phyloP scores from a whole-genome alignment of 2,888 invertebrate species.

The Drosophila longiperda region DNA sequence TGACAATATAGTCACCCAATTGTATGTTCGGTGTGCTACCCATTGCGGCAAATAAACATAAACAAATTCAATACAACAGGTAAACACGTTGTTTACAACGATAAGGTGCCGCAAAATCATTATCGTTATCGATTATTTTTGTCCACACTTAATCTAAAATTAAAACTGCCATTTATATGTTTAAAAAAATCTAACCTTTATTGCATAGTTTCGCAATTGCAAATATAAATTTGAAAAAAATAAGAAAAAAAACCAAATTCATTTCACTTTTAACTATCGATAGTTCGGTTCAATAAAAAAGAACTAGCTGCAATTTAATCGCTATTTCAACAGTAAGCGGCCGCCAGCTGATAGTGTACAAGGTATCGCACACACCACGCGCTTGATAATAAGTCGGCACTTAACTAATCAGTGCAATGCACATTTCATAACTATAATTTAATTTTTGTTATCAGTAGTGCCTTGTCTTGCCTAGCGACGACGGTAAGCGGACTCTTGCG shows the following conservation, averaged over 20 bases:
- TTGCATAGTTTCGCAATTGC: neutral
- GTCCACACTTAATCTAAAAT: too few species aligned
- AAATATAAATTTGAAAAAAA: neutral
- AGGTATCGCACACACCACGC: slow-evolving; percentile 31
- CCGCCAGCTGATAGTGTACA: neutral
- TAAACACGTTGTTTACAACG: slow-evolving; percentile 43
- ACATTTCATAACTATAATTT: slow-evolving; percentile 4
- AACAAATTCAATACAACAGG: slow-evolving; percentile 25
- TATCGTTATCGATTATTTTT: slow-evolving; percentile 12
- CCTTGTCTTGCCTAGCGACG: slow-evolving; percentile 30
- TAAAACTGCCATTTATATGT: neutral
- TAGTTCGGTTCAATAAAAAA: slow-evolving; percentile 7
- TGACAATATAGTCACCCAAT: slow-evolving; percentile 90
- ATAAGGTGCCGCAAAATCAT: slow-evolving; percentile 6
- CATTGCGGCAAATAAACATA: slow-evolving; percentile 21
- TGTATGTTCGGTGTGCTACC: slow-evolving; percentile 85
- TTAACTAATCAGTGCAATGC: slow-evolving; percentile 11
- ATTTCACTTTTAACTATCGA: neutral
- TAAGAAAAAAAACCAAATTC: neutral
- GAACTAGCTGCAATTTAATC: neutral
- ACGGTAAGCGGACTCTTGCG: neutral
- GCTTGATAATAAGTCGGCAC: slow-evolving; percentile 9
- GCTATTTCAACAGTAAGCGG: neutral
- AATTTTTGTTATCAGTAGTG: slow-evolving; percentile 23
- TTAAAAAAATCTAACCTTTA: neutral